Conservation (phyloP, 2,113 vertebrate genomes). For the Crotalus helleri region DNA sequence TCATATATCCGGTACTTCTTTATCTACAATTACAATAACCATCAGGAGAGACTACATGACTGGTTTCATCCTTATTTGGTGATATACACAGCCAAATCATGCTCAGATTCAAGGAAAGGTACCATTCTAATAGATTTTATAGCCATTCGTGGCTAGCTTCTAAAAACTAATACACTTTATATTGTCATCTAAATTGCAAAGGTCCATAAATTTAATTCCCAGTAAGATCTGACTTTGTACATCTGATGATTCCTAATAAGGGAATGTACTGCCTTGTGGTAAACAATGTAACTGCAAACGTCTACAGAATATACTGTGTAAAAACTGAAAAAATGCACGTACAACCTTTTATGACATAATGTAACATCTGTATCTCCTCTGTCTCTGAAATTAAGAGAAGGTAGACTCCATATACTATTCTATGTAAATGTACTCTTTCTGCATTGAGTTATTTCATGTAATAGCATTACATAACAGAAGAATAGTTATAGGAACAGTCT, state of each 20-base stretch:
- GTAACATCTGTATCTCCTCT: not conserved
- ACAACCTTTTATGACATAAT: not conserved
- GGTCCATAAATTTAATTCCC: not conserved
- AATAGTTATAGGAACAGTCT: not conserved
- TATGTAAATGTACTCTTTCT: not conserved
- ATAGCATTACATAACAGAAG: conserved; percentile 6
- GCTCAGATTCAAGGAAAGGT: not conserved
- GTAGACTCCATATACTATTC: not conserved
- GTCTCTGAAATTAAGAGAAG: not conserved
- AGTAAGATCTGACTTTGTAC: not conserved
- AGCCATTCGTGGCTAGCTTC: not conserved
- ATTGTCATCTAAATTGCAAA: not conserved
- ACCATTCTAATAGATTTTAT: not conserved
- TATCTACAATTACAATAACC: not conserved
- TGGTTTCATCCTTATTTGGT: not conserved
- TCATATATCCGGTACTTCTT: not conserved
- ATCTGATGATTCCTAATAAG: not conserved
- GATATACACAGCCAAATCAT: not conserved
- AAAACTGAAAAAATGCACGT: not conserved
- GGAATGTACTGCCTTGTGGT: not conserved
- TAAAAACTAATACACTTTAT: not conserved
- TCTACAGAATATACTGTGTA: not conserved
- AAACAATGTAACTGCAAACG: not conserved
- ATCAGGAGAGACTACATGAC: not conserved
- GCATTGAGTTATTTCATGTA: not conserved